Percentiles rank a stretch among this genome's conserved stretches.
Conservation (phyloP, 2,797 vertebrate genomes). For the Thunnus albacares region DNA sequence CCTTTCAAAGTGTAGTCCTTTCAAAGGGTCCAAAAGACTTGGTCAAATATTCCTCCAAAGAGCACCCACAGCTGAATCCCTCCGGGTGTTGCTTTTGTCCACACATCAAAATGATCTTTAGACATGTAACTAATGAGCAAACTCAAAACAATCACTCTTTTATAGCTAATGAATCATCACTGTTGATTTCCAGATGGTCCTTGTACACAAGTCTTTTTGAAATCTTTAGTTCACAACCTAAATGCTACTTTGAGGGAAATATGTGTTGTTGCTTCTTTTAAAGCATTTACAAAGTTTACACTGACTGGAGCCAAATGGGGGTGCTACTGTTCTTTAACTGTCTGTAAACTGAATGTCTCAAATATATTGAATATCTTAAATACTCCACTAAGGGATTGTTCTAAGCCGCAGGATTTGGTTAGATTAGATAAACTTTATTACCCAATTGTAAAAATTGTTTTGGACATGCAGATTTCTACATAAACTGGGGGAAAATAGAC, state of each 20-base stretch:
- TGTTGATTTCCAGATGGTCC: slow-evolving; percentile 16
- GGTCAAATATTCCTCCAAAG: slow-evolving; percentile 10
- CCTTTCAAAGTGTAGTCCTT: background rate
- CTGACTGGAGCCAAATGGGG: slow-evolving; percentile 13
- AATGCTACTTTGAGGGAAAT: background rate
- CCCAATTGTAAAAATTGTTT: slow-evolving; percentile 19
- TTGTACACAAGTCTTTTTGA: slow-evolving; percentile 3
- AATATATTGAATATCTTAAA: no score
- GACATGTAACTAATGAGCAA: slow-evolving; percentile 13
- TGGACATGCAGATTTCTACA: slow-evolving; percentile 21
- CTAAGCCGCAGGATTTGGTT: slow-evolving; percentile 35
- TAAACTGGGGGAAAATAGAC: slow-evolving; percentile 35
- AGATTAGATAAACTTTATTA: slow-evolving; percentile 43
- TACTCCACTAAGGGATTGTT: background rate
- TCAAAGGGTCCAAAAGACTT: slow-evolving; percentile 13
- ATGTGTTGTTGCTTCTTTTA: slow-evolving; percentile 4
- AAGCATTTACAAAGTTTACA: background rate
- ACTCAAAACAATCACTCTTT: slow-evolving; percentile 16
- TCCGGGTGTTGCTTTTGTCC: background rate
- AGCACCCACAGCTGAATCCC: slow-evolving; percentile 9
- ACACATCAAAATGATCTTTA: slow-evolving; percentile 17
- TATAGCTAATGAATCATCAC: slow-evolving; percentile 10
- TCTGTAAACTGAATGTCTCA: background rate
- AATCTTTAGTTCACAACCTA: background rate
- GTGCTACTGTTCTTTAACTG: slow-evolving; percentile 34